Base-by-base conservation (phyloP, 37 sponge, comb jelly and placozoan species). In the Agelas oroides region DNA sequence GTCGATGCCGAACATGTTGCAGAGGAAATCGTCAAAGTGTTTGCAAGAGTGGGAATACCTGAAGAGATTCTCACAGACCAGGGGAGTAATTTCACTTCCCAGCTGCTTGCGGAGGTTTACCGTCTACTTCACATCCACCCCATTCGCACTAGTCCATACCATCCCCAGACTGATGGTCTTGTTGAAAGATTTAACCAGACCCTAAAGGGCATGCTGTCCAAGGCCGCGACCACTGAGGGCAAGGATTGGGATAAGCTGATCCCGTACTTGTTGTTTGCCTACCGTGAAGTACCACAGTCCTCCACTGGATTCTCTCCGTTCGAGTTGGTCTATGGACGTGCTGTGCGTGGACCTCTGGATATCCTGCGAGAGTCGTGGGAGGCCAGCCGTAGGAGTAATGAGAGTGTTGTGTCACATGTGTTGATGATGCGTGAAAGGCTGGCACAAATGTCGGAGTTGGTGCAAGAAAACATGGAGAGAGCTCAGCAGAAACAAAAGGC, bases 101-200 rank as follows among this genome's bases (percentile, higher is more conserved):
- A 62, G 52, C 73, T 87, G 16, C 31, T 87, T 5, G 18, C 35
- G 23, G 88, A 87, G 58, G 53, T 87, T 27, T 73, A 87, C 73
- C 40, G 80, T 21, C 38, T 86, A 18, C 62, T 86, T 19, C 53
- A 25, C 14, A 33, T 87, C 46, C 28, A 71, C 16, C 75, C 88
- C 6, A 71, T 87, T 34, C 38, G 88, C 46, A 87, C 88, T 0
- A 87, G 65, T 54, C 88, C 80, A 0, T 87, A 87, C 64, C 88
- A 87, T 23, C 88, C 88, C 1, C 88, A 87, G 37, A 87, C 88
- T 15, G 88, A 87, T 33, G 88, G 88, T 12, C 75, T 87, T 41
- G 81, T 80, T 27, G 81, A 87, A 68, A 61, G 87, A 5, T 86
- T 86, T 37, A 78, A 86, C 60, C 33, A 68, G 64, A 86, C 87